Evolutionary conservation across 2,888 invertebrate genomes (phyloP), one percentile per base, ranked within the genome.

Genomic region (Atethmia centrago): DNA sequence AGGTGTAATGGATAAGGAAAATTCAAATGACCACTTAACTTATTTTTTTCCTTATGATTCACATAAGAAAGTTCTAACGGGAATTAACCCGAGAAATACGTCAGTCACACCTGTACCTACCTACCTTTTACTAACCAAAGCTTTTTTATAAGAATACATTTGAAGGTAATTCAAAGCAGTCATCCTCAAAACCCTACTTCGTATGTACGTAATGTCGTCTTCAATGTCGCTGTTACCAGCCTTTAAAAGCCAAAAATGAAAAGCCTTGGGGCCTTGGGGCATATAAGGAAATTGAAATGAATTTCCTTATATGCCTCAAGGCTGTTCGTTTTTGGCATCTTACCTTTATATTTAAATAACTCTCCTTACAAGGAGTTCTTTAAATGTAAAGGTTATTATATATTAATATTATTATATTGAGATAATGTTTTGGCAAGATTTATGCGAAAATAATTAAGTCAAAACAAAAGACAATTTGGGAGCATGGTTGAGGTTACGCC

Each of bases 201-300:
- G 47, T 63, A 63, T 51, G 58, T 36, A 40, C 42, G 25, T 31
- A n/a, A 47, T 10, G 47, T 45, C 21, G 0, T 14, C 31, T 47
- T 45, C 55, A 68, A 64, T 25, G 55, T 16, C 31, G 45, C n/a
- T 45, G 53, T 47, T 45, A 51, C 21, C 7, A 40, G 4, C 58
- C 56, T 49, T 28, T 31, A 59, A 66, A 55, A 61, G 64, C 42
- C 45, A 14, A 62, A 75, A 69, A n/a, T 8, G 0, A 45, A 58
- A 49, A 31, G n/a, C 82, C 82, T 82, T 80, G 70, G n/a, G n/a
- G n/a, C n/a, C n/a, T n/a, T 80, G 70, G n/a, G 8, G 12, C 16
- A 47, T 9, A 10, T 63, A 71, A 77, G 70, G 79, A 71, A 59
- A 80, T 59, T 31, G 9, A n/a, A n/a, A n/a, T n/a, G n/a, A n/a